A percentile compares a stretch with the other conserved stretches of the same genome.
phyloP scores from a whole-genome alignment of 92 coral and sea anemone genomes.

The Isaurus tuberculatus region DNA sequence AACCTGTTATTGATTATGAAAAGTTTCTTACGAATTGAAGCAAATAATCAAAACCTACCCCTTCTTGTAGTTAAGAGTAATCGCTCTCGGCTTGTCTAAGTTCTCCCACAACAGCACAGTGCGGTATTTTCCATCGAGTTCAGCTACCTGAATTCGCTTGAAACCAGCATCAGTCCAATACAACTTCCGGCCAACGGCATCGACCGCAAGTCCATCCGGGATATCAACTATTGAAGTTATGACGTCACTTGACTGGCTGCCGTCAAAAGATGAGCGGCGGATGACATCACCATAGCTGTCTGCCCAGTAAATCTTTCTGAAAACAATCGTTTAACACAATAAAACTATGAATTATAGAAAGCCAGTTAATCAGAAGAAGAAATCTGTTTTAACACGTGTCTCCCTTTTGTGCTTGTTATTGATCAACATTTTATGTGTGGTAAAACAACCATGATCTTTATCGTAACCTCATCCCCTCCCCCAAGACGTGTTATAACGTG shows the following conservation, averaged over 20 bases:
- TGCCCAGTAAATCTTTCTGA: constrained; percentile 47
- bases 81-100: constrained; percentile 38
- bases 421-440: no score
- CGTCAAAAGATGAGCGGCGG: constrained; percentile 13
- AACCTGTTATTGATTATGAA: no score
- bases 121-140: constrained; percentile 30
- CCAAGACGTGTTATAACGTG: no score
- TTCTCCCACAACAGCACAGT: constrained; percentile 34
- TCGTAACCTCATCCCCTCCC: no score
- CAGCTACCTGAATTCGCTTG: constrained; percentile 40
- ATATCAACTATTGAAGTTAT: constrained; percentile 3
- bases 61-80: constrained; percentile 21
- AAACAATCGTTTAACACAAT: background rate
- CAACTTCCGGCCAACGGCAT: constrained; percentile 27
- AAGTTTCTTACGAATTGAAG: no score
- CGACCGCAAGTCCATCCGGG: constrained; percentile 40
- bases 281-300: constrained; percentile 43
- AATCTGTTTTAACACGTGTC: no score
- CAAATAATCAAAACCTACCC: background rate
- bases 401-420: no score
- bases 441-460: no score
- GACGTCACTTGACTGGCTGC: constrained; percentile 18
- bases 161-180: constrained; percentile 48
- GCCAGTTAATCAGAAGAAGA: no score
- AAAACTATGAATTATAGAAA: background rate